Evolutionary conservation across 2,888 invertebrate species (phyloP).

Genomic region (Mallateleia sp.): DNA sequence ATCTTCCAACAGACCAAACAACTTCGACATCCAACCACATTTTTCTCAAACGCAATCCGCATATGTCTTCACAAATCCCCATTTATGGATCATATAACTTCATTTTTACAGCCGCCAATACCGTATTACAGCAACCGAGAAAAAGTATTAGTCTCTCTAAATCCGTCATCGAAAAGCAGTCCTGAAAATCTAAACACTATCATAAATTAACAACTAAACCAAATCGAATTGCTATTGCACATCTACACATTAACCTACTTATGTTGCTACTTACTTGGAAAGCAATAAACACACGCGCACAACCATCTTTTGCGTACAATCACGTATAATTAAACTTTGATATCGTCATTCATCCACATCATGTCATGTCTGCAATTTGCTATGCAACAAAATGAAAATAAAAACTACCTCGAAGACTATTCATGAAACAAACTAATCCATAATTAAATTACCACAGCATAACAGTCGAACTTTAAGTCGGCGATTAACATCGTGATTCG

Average conservation of each 20-base stretch:
- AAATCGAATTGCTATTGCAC: slow-evolving; percentile 39
- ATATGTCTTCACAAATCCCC: no score
- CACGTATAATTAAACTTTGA: not conserved
- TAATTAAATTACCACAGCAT: slow-evolving; percentile 32
- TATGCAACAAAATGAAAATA: slow-evolving; percentile 32
- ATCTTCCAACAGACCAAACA: no score
- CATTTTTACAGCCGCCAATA: no score
- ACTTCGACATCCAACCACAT: no score
- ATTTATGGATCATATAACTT: no score
- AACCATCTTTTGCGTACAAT: not conserved
- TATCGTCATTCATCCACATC: not conserved
- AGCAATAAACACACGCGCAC: slow-evolving; percentile 25
- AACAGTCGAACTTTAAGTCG: slow-evolving; percentile 23
- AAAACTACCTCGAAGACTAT: not conserved
- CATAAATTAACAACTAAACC: no score
- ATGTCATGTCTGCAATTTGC: slow-evolving; percentile 19
- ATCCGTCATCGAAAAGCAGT: no score
- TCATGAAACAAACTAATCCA: slow-evolving; percentile 2
- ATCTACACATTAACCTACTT: slow-evolving; percentile 55
- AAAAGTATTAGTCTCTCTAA: no score
- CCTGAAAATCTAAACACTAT: no score
- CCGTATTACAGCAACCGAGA: no score
- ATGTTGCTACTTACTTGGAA: slow-evolving; percentile 12
- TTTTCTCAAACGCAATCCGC: no score
- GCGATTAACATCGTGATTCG: slow-evolving; percentile 46